Percentiles rank a stretch among this genome's conserved stretches.
Evolutionary conservation across 2,888 invertebrate genomes (phyloP).

Genomic region (Tipula lateralis): DNA sequence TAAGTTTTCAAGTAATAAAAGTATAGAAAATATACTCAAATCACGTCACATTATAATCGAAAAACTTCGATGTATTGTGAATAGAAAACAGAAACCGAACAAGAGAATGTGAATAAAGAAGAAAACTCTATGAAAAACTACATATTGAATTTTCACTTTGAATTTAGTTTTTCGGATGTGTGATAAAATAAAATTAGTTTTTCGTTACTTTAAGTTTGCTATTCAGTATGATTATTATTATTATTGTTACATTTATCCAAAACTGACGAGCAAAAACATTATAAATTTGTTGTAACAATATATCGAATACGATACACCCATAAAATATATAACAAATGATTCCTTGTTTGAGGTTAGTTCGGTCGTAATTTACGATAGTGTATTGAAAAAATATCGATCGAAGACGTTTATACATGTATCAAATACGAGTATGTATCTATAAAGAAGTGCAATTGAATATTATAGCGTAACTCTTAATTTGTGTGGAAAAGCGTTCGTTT

Average conservation of each 20-base stretch:
- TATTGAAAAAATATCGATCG: no score
- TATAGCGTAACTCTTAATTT: no score
- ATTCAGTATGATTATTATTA: not conserved
- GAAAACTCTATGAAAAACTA: not conserved
- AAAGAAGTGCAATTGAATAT: no score
- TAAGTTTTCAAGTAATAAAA: not conserved
- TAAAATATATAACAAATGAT: not conserved
- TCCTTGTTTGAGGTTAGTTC: not conserved
- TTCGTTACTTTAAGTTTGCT: not conserved
- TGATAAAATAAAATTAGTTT: not conserved
- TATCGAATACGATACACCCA: not conserved
- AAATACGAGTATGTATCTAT: no score
- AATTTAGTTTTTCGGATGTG: not conserved
- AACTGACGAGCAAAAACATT: not conserved
- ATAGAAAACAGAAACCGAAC: not conserved
- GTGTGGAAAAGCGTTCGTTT: no score
- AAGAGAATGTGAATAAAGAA: not conserved
- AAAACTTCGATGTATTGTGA: not conserved
- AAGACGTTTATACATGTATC: no score
- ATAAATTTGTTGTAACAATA: not conserved
- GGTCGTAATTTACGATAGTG: not conserved
- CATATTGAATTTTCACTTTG: conserved; percentile 7
- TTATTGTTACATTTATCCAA: not conserved
- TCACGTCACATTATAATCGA: not conserved
- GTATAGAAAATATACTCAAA: not conserved